Base-by-base conservation (phyloP, 2,797 vertebrate genomes). In the Hypotaenidia philippensis region DNA sequence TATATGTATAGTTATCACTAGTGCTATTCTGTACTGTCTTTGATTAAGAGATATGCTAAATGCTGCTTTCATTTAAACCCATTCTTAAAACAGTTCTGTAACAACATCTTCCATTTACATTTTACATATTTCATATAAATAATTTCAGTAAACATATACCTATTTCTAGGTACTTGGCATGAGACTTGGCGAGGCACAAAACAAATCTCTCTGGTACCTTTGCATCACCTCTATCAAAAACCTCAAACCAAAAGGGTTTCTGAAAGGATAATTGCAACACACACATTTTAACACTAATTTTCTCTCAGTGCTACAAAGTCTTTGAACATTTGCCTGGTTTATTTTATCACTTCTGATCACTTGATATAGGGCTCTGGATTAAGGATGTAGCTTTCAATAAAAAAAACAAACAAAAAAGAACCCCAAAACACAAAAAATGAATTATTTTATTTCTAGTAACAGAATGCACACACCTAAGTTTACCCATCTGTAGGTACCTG, bases 371-470 rank as follows among this genome's bases (percentile, higher is more conserved):
- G 22, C 4, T 74, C 50, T 32, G 4, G 38, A 49, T 79, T 65
- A 76, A 82, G 6, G 17, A 31, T 50, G 4, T 65, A 1, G 1
- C 2, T 50, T 69, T 79, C 38, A 79, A 71, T 17, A 13, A 29
- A 16, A 21, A 9, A 9, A 34, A 21, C 5, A 25, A 18, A 26
- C 8, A 32, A 10, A 13, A 3, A 8, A n/a, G 7, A 13, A 6
- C 0, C 0, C 0, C 3, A 29, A 20, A 45, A 22, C 44, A 20
- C 20, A 47, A 44, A 40, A 44, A 44, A 44, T 19, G 41, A 44
- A 20, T 71, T 83, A 81, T 81, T 34, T 16, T 68, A 9, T 61
- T 83, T 92, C 23, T 5, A 61, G 7, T 65, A 76, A 47, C 15
- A 50, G 23, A 72, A 69, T 23, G 44, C 1, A 3, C 5, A 55